A percentile compares a stretch with the other conserved stretches of the same genome.
phyloP scores from a whole-genome alignment of 2,888 invertebrate genomes.

The Philhelius pedissequus region DNA sequence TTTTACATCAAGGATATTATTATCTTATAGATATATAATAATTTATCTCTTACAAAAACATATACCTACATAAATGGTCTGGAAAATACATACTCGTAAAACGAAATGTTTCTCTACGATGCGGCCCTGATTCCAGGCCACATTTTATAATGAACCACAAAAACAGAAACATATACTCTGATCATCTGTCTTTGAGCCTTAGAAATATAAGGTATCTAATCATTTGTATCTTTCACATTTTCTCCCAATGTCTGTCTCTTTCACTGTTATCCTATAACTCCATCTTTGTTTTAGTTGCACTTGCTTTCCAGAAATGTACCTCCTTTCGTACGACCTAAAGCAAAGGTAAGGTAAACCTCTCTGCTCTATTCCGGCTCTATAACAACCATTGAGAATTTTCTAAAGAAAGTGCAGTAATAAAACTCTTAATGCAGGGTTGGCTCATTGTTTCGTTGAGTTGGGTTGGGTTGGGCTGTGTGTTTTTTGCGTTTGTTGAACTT shows the following conservation, averaged over 20 bases:
- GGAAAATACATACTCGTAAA: no score
- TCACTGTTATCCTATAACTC: background rate
- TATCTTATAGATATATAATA: no score
- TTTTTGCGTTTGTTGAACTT: background rate
- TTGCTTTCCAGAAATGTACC: constrained; percentile 58
- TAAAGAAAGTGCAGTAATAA: constrained; percentile 60
- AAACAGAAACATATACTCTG: background rate
- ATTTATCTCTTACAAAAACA: no score
- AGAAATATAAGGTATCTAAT: constrained; percentile 59
- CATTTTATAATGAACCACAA: constrained; percentile 5
- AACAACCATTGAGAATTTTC: background rate
- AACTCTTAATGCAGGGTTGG: constrained; percentile 40
- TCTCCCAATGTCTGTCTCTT: background rate
- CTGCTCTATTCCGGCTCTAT: background rate
- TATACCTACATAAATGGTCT: no score
- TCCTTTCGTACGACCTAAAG: constrained; percentile 37
- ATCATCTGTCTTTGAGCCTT: constrained; percentile 19
- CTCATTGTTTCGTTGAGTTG: no score
- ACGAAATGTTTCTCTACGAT: background rate
- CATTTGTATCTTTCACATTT: constrained; percentile 54
- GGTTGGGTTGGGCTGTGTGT: background rate
- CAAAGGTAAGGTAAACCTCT: background rate
- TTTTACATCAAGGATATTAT: no score
- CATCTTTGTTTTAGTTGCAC: constrained; percentile 39
- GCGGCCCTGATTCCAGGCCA: background rate